phyloP scores from a whole-genome alignment of 2,113 vertebrate species.

The Patagioenas fasciata region DNA sequence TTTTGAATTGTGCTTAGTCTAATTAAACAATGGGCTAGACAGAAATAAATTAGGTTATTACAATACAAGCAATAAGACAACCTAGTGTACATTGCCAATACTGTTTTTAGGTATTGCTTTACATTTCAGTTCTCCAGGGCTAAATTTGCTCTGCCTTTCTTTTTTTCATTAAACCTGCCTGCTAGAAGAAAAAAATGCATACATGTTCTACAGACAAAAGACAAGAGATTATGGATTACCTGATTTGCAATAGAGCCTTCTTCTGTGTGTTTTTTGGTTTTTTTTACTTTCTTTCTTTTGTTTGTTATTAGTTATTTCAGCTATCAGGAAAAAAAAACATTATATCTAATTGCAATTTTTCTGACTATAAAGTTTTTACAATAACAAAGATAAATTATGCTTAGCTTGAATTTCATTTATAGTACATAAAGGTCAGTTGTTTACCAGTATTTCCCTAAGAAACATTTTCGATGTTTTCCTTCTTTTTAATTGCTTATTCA shows the following conservation, averaged over 20 bases:
- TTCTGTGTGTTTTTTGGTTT: background rate
- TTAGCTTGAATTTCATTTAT: background rate
- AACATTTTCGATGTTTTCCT: background rate
- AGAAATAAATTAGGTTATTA: background rate
- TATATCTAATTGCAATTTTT: background rate
- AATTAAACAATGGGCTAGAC: background rate
- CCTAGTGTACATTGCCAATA: background rate
- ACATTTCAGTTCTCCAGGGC: background rate
- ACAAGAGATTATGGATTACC: background rate
- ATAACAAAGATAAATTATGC: background rate
- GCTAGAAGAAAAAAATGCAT: background rate
- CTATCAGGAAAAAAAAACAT: background rate
- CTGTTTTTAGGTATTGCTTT: background rate
- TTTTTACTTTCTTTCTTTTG: background rate
- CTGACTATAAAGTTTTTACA: background rate
- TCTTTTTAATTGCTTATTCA: background rate
- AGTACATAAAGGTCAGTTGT: background rate
- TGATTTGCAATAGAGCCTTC: background rate
- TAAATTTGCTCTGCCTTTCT: background rate
- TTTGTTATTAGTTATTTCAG: background rate
- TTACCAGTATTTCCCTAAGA: background rate
- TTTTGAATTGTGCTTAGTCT: background rate
- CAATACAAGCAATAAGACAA: background rate
- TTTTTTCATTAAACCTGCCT: background rate
- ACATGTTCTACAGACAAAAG: background rate